A percentile compares a stretch with the other conserved stretches of the same genome.
Conservation (phyloP, 2,888 invertebrate genomes). For the Aphelenchoides bicaudatus region DNA sequence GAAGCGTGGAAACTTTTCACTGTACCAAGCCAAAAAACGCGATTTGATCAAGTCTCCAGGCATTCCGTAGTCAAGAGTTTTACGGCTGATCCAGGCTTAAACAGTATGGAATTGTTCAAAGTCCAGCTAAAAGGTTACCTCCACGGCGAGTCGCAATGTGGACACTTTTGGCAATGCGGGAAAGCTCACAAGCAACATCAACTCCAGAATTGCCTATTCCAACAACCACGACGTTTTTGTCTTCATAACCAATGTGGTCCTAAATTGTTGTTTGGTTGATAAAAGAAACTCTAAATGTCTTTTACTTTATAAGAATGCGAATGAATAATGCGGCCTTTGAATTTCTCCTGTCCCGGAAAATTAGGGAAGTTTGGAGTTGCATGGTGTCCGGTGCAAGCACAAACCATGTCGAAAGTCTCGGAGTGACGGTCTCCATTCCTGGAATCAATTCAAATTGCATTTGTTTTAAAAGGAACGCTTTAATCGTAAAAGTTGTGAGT, state of each 20-base stretch:
- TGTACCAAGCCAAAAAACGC: background rate
- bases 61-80: conserved; percentile 62
- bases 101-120: no score
- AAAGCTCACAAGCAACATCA: conserved; percentile 62
- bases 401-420: conserved; percentile 62
- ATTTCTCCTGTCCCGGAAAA: conserved; percentile 45
- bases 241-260: conserved; percentile 44
- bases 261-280: background rate
- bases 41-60: background rate
- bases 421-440: conserved; percentile 30
- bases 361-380: conserved; percentile 61
- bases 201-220: conserved; percentile 64
- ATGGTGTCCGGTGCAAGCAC: conserved; percentile 63
- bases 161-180: conserved; percentile 52
- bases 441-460: conserved; percentile 22
- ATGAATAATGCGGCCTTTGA: conserved; percentile 53
- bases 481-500: no score
- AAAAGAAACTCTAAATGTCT: no score
- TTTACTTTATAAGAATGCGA: conserved; percentile 55
- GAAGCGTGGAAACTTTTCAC: background rate
- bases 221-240: conserved; percentile 62
- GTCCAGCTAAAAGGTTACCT: no score
- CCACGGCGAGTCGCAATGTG: conserved; percentile 63
- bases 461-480: no score
- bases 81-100: conserved; percentile 64